Evolutionary conservation across 2,888 invertebrate genomes (phyloP).

Genomic region (Rhagonycha fulva): DNA sequence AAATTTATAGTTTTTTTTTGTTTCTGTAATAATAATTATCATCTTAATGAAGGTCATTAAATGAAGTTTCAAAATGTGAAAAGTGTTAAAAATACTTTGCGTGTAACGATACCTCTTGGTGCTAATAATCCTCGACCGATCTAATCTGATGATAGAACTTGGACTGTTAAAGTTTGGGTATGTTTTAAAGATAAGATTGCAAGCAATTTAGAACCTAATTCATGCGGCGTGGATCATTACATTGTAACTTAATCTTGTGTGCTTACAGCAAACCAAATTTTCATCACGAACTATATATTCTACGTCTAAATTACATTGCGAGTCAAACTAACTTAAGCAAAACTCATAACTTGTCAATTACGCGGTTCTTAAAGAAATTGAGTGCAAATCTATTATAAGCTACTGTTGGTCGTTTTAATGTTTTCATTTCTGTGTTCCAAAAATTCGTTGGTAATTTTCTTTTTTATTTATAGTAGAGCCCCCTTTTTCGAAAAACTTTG

Average conservation of each 20-base stretch:
- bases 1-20: background rate
- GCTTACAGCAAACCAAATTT: constrained; percentile 8
- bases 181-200: constrained; percentile 28
- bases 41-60: background rate
- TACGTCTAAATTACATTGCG: background rate
- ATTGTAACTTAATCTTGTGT: constrained; percentile 29
- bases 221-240: constrained; percentile 28
- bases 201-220: constrained; percentile 29
- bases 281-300: background rate
- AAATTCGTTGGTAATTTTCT: too few relatives aligned
- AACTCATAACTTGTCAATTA: background rate
- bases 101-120: background rate
- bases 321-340: background rate
- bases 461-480: too few relatives aligned
- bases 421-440: background rate
- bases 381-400: background rate
- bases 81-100: constrained; percentile 21
- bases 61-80: constrained; percentile 8
- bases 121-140: constrained; percentile 30
- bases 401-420: background rate
- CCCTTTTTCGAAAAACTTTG: too few relatives aligned
- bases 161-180: constrained; percentile 32
- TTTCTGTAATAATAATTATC: background rate
- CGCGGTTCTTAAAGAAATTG: background rate
- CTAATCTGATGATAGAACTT: constrained; percentile 34